These are phyloP conservation scores for Bungarus multicinctus DNA, from an alignment of 2,113 vertebrate species.

Conservation along the genomic window DNA sequence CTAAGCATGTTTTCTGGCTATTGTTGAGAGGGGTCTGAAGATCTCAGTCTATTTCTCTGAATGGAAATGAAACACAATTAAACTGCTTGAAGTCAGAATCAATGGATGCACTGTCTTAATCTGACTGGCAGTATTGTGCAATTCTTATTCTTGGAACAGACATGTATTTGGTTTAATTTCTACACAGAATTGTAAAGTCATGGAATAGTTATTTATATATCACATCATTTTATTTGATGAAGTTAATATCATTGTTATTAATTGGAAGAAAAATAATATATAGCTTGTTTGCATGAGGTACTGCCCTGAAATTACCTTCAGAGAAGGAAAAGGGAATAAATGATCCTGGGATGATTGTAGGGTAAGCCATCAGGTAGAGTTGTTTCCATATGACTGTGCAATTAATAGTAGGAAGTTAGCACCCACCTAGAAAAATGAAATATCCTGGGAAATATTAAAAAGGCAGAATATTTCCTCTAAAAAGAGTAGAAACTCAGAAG, in stretches of 20 bases:
- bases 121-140: neutral
- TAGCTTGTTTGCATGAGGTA: neutral
- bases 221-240: neutral
- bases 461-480: no score
- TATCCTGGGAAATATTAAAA: no score
- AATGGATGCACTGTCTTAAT: constrained; percentile 34
- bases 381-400: neutral
- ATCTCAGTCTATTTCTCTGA: constrained; percentile 38
- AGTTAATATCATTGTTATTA: constrained; percentile 31
- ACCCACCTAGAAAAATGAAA: no score
- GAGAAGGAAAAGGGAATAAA: neutral
- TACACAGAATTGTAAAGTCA: neutral
- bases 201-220: neutral
- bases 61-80: constrained; percentile 13
- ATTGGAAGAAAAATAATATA: neutral
- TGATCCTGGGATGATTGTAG: neutral
- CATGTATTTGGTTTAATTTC: constrained; percentile 3
- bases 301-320: neutral
- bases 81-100: constrained; percentile 27
- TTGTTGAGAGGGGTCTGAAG: constrained; percentile 41
- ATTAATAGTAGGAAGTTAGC: no score
- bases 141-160: neutral
- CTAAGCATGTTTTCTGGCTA: constrained; percentile 52
- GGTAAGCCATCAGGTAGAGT: neutral
- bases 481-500: no score